Percentiles rank a stretch among this genome's conserved stretches.
These are phyloP conservation scores for Florisuga fusca DNA, from an alignment of 2,797 vertebrate genomes.

Conservation along the genomic window DNA sequence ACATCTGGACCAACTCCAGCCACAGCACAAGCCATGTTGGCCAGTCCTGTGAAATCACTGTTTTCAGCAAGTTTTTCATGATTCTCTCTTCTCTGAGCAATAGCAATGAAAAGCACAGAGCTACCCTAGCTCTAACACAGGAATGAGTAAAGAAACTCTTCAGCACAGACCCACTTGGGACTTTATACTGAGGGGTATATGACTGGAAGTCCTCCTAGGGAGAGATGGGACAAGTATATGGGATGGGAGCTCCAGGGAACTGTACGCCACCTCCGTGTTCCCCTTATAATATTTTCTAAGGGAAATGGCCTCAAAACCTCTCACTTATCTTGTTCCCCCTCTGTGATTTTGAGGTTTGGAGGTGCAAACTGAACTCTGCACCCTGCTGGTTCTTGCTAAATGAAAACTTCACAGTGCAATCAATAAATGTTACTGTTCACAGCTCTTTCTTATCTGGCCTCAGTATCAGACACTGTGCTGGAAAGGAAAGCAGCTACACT, in stretches of 20 bases:
- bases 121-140: not conserved
- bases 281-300: not conserved
- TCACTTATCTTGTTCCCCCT: too few relatives aligned
- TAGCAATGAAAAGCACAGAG: not conserved
- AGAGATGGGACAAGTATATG: accelerated
- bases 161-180: not conserved
- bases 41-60: not conserved
- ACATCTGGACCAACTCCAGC: not conserved
- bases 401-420: not conserved
- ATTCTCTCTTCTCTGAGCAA: not conserved
- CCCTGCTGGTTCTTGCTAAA: not conserved
- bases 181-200: not conserved
- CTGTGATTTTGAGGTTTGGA: not conserved
- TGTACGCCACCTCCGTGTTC: not conserved
- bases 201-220: not conserved
- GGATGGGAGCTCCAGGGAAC: not conserved
- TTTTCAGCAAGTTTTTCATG: not conserved
- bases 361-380: not conserved
- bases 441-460: not conserved
- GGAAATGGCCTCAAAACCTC: not conserved
- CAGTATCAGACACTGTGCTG: not conserved
- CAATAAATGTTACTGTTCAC: not conserved
- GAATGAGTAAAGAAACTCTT: not conserved
- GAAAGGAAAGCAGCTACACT: not conserved
- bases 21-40: not conserved